Base-by-base conservation (phyloP, 2,888 invertebrate species). In the Tortricodes alternella region DNA sequence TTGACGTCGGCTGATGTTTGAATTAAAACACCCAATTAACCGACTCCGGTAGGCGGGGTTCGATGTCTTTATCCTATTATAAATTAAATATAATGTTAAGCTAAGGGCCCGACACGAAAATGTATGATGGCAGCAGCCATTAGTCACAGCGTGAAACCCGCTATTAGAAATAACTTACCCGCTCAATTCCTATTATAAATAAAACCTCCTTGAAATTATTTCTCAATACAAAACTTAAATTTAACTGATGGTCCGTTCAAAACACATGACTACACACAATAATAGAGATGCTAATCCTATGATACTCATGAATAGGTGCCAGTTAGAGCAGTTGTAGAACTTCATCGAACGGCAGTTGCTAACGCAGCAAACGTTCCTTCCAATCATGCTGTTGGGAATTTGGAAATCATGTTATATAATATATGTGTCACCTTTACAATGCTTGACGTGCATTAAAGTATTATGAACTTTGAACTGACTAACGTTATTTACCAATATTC, bases 61-160 rank as follows among this genome's bases (percentile, higher is more conserved):
- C 68, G 76, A 88, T 80, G 83, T 85, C 85, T 88, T 85, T 78
- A 88, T 87, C 78, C 74, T 68, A 67, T 69, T 71, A 83, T 86
- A 88, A 87, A 85, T 87, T 82, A 75, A 73, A 80, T 70, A 66
- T 84, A 85, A 86, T 79, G 78, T 78, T 80, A 78, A 78, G 64
- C 76, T 78, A 83, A 78, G 75, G 74, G 75, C 71, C 73, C 49
- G 48, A 23, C 46, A 23, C 18, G 16, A 53, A 13, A 4, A 39
- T 73, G 65, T 75, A 78, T 72, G 72, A 77, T 74, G 76, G 77
- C 73, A 74, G 66, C 65, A 41, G 46, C 69, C 76, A 81, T 86
- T 86, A 83, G 81, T 87, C 89, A 85, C 89, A 88, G 89, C 88
- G 64, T 80, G 89, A 73, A 68, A 68, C 66, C 78, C 73, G 27